Base-by-base conservation (phyloP, 2,888 invertebrate genomes). In the Phaedon cochleariae region DNA sequence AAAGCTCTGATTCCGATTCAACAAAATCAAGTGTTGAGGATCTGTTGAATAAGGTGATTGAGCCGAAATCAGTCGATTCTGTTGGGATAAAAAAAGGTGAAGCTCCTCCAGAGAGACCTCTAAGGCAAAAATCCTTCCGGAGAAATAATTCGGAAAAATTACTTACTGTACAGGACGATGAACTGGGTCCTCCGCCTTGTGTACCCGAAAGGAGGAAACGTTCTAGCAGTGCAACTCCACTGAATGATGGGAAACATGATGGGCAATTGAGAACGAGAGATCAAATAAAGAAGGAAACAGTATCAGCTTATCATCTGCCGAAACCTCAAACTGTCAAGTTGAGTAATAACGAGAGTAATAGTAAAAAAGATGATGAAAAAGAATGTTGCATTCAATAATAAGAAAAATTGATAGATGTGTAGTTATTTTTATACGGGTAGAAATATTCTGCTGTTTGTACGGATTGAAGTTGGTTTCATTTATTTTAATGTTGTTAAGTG, bases 321-420 rank as follows among this genome's bases (percentile, higher is more conserved):
- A 72, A 69, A 54, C 67, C 68, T 2, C 72, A 74, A 53, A 70
- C 59, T 51, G 68, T 73, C 15, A 65, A 66, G 46, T 69, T 67
- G 17, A 71, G 59, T 37, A 48, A 71, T 55, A 72, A 69, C 65
- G 31, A 37, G 20, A 68, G 62, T 49, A 66, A 71, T 54, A 63
- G 68, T 60, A 62, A 67, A 34, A 68, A 68, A 48, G 72, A 74
- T 67, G 77, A 76, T 69, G 79, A 80, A 61, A 81, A 80, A 73
- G 81, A 81, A 73, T 82, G 82, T 62, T 73, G 72, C 67, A 75
- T 82, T 61, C 81, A 81, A 69, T 82, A 78, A 73, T 26, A 57
- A 73, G 55, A 64, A 68, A 57, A 65, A 74, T 70, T 76, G 72
- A 61, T 73, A 71, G 67, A 77, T 78, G 79, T 81, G 76, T 81